phyloP scores from a whole-genome alignment of 2,113 vertebrate species.

The Stigmatopora nigra region DNA sequence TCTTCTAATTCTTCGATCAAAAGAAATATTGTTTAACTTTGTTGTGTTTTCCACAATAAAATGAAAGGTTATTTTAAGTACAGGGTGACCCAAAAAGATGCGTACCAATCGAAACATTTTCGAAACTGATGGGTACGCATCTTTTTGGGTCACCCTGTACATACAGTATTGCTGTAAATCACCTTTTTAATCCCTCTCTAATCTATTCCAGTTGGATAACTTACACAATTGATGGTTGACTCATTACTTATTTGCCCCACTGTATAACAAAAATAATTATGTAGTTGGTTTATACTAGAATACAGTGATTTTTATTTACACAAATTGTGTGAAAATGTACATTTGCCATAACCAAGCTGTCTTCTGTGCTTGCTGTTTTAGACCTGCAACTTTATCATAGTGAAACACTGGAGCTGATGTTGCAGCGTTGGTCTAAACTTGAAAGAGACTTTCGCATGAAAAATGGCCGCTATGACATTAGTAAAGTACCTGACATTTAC shows the following conservation, averaged over 20 bases:
- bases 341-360: neutral
- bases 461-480: constrained; percentile 93
- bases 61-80: too few relatives aligned
- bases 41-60: too few relatives aligned
- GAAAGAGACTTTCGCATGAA: constrained; percentile 93
- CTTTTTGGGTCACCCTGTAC: too few relatives aligned
- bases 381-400: constrained; percentile 96
- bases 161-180: too few relatives aligned
- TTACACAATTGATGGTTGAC: too few relatives aligned
- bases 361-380: constrained; percentile 24
- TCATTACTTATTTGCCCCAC: too few relatives aligned
- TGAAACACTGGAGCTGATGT: constrained; percentile 92
- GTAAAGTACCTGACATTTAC: constrained; percentile 96
- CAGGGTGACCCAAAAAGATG: too few relatives aligned
- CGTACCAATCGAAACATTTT: too few relatives aligned
- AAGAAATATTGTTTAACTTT: too few relatives aligned
- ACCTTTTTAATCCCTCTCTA: too few relatives aligned
- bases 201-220: too few relatives aligned
- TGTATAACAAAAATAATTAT: neutral
- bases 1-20: neutral
- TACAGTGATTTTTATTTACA: neutral
- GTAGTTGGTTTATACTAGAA: neutral
- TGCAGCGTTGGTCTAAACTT: constrained; percentile 95
- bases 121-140: too few relatives aligned
- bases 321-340: neutral